phyloP scores from a whole-genome alignment of 2,888 invertebrate genomes.

The Amaurobius ferox region DNA sequence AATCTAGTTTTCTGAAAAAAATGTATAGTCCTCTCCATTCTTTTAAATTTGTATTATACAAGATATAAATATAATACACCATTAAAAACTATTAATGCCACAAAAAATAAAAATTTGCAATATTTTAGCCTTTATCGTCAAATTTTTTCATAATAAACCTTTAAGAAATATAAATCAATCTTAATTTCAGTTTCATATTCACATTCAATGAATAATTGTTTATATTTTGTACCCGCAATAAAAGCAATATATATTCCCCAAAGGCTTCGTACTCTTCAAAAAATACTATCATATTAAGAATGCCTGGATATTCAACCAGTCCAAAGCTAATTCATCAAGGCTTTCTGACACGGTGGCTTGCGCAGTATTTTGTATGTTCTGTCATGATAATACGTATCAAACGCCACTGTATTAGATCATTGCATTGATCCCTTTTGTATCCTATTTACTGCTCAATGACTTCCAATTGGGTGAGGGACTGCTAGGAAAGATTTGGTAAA shows the following conservation, averaged over 20 bases:
- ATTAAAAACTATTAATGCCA: no score
- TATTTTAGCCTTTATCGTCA: no score
- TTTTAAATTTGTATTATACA: no score
- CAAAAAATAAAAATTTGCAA: no score
- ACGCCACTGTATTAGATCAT: conserved; percentile 39
- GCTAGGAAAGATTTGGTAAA: conserved; percentile 22
- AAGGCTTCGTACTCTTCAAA: neutral
- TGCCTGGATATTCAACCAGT: neutral
- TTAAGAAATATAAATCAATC: neutral
- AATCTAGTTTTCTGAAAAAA: no score
- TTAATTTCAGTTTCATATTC: no score
- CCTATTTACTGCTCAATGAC: conserved; percentile 20
- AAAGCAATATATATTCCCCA: neutral
- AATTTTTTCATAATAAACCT: no score
- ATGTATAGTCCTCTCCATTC: no score
- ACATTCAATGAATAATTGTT: no score
- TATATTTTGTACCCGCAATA: no score
- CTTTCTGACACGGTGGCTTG: conserved; percentile 20
- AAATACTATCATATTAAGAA: neutral
- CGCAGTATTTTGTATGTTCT: conserved; percentile 41
- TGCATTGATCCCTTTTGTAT: conserved; percentile 38
- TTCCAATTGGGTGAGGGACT: conserved; percentile 9
- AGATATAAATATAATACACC: no score
- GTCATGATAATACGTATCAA: conserved; percentile 44
- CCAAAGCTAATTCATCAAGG: conserved; percentile 15